Evolutionary conservation across 2,113 vertebrate species (phyloP).

Genomic region (Siniperca knerii): DNA sequence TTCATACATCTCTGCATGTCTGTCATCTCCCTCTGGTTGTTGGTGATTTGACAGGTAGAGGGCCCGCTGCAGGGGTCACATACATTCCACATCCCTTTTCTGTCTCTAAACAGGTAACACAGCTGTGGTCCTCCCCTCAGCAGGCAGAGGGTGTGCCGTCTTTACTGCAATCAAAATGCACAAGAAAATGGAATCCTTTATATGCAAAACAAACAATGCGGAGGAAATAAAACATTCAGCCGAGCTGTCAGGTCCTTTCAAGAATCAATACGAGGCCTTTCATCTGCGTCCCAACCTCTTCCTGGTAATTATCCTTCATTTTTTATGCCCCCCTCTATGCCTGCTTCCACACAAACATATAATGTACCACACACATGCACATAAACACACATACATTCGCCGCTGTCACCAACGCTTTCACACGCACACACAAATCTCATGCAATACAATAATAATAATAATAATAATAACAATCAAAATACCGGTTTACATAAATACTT

Average conservation of each 20-base stretch:
- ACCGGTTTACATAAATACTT: conserved; percentile 30
- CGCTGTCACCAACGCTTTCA: conserved; percentile 14
- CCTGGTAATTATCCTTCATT: conserved; percentile 87
- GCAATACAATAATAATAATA: too few relatives aligned
- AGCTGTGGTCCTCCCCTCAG: conserved; percentile 46
- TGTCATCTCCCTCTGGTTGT: conserved; percentile 42
- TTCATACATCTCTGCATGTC: conserved; percentile 40
- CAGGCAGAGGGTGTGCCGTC: conserved; percentile 64
- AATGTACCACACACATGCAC: conserved; percentile 60
- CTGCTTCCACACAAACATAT: conserved; percentile 78
- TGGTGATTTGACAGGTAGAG: conserved; percentile 45
- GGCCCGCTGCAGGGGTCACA: conserved; percentile 52
- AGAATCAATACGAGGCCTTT: conserved; percentile 85
- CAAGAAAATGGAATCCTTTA: conserved; percentile 85
- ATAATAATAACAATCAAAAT: neutral
- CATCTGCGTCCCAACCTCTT: conserved; percentile 85
- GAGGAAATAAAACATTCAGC: conserved; percentile 84
- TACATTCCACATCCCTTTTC: conserved; percentile 47
- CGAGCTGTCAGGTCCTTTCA: conserved; percentile 87
- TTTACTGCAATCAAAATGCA: conserved; percentile 83
- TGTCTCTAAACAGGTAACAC: conserved; percentile 64
- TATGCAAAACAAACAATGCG: conserved; percentile 86
- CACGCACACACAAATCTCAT: neutral
- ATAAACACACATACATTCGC: conserved; percentile 34
- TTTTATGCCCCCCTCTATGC: conserved; percentile 78